Base-by-base conservation (phyloP, 2,113 vertebrate genomes). In the Cephalopholis sonnerati region DNA sequence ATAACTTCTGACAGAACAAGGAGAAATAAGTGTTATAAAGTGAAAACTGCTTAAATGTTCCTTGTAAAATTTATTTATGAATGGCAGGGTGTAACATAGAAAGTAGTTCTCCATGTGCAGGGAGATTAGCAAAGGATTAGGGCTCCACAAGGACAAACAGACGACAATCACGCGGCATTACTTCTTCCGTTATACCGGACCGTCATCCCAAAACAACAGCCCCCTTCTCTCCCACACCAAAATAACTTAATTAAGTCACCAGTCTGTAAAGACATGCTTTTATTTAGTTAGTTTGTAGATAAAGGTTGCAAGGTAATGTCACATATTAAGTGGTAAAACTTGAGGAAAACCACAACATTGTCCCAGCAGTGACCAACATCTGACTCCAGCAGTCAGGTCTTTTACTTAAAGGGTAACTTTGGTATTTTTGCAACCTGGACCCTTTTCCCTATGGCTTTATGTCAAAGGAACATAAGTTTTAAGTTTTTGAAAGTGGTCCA, bases 81-180 rank as follows among this genome's bases (percentile, higher is more conserved):
- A 77, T 89, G 70, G 48, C 18, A 3, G 29, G 25, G 61, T 79
- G 84, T 81, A 72, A 85, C 84, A 91, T 84, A 82, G 58, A 91
- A 91, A 93, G 89, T 89, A 83, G 89, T 91, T 74, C 53, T 92
- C 86, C 74, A 53, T 86, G 89, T 89, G 68, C 53, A 3, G 63
- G 16, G 84, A 91, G 95, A 94, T 95, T 95, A 95, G 72, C 29
- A 67, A 18, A 74, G 94, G 94, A 94, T 95, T 96, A 95, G 83
- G 32, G 87, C 76, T 89, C 46, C 84, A 65, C 91, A 93, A 94
- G 94, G 94, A 92, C 93, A 74, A 90, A 79, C 79, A 66, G 70
- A 75, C 75, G 76, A 82, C 69, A 73, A 87, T 66, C 87, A 79
- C 81, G 76, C 59, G 72, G 77, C 59, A 10, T 63, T 77, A 44